These are phyloP conservation scores for Oenanthe melanoleuca DNA, from an alignment of 2,113 vertebrate genomes.

Conservation along the genomic window DNA sequence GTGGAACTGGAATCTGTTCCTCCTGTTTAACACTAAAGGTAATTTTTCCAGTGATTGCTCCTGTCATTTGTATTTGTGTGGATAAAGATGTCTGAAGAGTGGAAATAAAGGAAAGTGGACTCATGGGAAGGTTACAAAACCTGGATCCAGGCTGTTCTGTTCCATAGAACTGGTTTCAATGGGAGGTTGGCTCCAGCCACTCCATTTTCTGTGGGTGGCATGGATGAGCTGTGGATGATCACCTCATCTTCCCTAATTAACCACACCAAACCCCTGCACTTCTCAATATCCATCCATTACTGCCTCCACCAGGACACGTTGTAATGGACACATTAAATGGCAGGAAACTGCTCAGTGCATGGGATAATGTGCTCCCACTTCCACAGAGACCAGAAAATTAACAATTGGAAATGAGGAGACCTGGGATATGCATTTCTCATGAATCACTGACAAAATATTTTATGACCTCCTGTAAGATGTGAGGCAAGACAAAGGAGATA, in stretches of 20 bases:
- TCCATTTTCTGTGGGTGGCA: neutral
- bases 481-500: conserved; percentile 4
- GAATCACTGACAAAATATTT: conserved; percentile 63
- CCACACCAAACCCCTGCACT: neutral
- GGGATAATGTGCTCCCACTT: neutral
- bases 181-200: neutral
- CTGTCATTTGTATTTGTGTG: neutral
- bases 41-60: fast-evolving
- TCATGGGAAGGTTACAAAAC: neutral
- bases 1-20: neutral
- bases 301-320: neutral
- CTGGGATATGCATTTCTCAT: conserved; percentile 24
- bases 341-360: conserved; percentile 3
- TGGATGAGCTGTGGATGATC: neutral
- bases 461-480: conserved; percentile 41
- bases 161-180: neutral
- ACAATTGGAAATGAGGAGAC: conserved; percentile 21
- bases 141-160: neutral
- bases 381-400: conserved; percentile 6
- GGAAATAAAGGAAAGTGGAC: neutral
- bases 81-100: neutral
- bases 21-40: neutral
- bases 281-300: conserved; percentile 18
- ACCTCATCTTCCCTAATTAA: neutral
- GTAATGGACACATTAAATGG: conserved; percentile 1